These are phyloP conservation scores for Eilema depressum DNA, from an alignment of 2,888 invertebrate species.

Conservation along the genomic window DNA sequence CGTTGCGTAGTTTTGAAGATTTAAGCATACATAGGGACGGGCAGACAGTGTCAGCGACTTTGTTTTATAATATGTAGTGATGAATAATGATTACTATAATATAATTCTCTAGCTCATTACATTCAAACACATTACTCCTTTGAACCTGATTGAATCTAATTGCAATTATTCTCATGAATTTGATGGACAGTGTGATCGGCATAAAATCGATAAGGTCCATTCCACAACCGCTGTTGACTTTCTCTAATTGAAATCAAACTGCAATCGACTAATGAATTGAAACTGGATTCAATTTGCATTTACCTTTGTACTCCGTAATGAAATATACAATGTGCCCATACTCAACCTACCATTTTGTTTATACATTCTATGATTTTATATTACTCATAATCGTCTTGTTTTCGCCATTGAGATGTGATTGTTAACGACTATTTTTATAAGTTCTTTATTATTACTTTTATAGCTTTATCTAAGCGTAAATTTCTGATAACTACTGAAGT, in stretches of 20 bases:
- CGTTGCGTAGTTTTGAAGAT: too few relatives aligned
- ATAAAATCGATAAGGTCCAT: constrained; percentile 68
- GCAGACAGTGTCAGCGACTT: too few relatives aligned
- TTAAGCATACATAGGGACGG: too few relatives aligned
- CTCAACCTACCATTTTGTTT: background rate
- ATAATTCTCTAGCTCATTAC: background rate
- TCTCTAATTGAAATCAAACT: constrained; percentile 80
- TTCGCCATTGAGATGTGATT: constrained; percentile 51
- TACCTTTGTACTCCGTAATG: constrained; percentile 28
- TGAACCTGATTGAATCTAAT: constrained; percentile 21
- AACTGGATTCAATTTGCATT: constrained; percentile 54
- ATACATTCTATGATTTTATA: constrained; percentile 13
- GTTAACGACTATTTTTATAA: constrained; percentile 52
- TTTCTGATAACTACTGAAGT: constrained; percentile 62
- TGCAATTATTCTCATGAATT: constrained; percentile 49
- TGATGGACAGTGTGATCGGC: constrained; percentile 47
- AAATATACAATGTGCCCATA: background rate
- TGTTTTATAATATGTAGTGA: too few relatives aligned
- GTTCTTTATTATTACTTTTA: constrained; percentile 58
- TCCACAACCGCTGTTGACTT: constrained; percentile 69
- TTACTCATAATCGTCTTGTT: constrained; percentile 57
- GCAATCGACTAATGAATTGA: constrained; percentile 69
- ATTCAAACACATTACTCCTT: background rate
- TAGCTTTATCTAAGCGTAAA: constrained; percentile 60
- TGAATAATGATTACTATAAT: too few relatives aligned